A percentile compares a stretch with the other conserved stretches of the same genome.
phyloP scores from a whole-genome alignment of 2,113 vertebrate genomes.

The Aplodontia rufa region DNA sequence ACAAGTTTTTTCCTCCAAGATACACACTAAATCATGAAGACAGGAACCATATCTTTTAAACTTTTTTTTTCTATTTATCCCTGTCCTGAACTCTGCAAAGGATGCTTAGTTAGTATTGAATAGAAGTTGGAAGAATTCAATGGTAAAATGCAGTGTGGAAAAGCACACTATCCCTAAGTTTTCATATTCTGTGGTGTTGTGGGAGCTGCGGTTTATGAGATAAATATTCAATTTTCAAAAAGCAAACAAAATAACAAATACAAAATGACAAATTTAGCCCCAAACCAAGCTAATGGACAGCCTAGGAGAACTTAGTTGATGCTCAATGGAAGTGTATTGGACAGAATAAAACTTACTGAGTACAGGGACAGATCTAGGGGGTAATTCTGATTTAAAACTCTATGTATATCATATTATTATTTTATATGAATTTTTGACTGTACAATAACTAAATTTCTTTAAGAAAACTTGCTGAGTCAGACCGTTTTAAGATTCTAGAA shows the following conservation, averaged over 20 bases:
- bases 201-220: neutral
- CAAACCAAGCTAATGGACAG: neutral
- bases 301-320: neutral
- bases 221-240: neutral
- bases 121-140: neutral
- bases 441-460: too few relatives aligned
- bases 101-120: neutral
- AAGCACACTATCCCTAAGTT: neutral
- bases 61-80: neutral
- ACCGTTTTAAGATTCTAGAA: neutral
- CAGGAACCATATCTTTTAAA: neutral
- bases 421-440: too few relatives aligned
- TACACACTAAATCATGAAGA: neutral
- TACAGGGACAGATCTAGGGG: too few relatives aligned
- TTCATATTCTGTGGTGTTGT: neutral
- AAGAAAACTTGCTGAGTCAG: neutral
- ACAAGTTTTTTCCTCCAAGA: neutral
- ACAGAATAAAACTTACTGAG: neutral
- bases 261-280: neutral
- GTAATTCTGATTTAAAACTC: too few relatives aligned
- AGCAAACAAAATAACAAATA: neutral
- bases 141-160: neutral
- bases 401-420: too few relatives aligned
- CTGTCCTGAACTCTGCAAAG: neutral
- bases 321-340: neutral